Evolutionary conservation across 2,888 invertebrate genomes (phyloP), one percentile per base, ranked within the genome.

Genomic region (Harpalus rufipes): DNA sequence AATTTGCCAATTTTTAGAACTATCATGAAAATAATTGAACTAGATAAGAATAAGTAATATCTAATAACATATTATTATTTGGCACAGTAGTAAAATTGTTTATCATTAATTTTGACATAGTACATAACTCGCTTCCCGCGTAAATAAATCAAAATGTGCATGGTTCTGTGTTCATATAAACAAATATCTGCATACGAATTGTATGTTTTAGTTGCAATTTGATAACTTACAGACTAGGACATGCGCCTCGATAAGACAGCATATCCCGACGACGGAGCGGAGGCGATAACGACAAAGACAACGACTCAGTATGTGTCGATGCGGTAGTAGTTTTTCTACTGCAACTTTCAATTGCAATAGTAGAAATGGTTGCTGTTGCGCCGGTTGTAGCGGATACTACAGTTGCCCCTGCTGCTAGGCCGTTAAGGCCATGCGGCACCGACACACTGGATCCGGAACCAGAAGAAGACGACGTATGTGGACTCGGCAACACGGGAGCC

Each of bases 401-500:
- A 25, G 78, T 51, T 44, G 78, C 61, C 59, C 32, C 39, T 59
- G 61, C 80, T 32, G 59, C 61, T 58, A 59, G 78, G 58, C 56
- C 78, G 78, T 56, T 56, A 14, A 78, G 39, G 10, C 41, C 59
- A 32, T 18, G 59, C 76, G 76, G 83, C 74, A 39, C 76, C 61
- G 82, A 72, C 72, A 21, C 44, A 44, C 51, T 18, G 21, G 78
- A 58, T 80, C 63, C 80, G 56, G 63, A 78, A 78, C 51, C 61
- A 32, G 80, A 68, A 56, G 85, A 72, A 44, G 80, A 85, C 85
- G 80, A 80, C 59, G 85, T 85, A 59, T 65, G 85, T 18, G 85
- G 85, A 59, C 80, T 85, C 21, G 90, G 89, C 85, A 90, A 89
- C 88, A 90, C 90, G 87, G 91, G 90, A 90, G 91, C 91, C 91